Evolutionary conservation across 1,140 invertebrate genomes (phyloP).

Genomic region (Acyrthosiphon pisum): DNA sequence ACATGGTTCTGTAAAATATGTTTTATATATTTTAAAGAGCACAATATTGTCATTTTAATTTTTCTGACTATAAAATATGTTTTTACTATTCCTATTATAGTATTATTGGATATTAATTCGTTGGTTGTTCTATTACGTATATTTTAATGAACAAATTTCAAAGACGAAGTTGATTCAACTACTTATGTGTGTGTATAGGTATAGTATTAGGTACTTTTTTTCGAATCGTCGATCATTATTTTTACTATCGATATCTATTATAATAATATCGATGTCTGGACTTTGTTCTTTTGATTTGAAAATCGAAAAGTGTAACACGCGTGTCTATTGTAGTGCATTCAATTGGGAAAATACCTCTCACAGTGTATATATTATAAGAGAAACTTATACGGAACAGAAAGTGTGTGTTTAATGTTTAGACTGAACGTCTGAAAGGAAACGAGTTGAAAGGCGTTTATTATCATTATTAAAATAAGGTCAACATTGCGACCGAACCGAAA

Average conservation of each 20-base stretch:
- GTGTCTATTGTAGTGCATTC: constrained; percentile 23
- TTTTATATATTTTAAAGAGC: not conserved
- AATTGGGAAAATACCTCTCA: constrained; percentile 22
- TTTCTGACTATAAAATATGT: not conserved
- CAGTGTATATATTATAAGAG: constrained; percentile 11
- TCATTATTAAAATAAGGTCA: constrained; percentile 44
- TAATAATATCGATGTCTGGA: constrained; percentile 7
- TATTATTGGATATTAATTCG: not conserved
- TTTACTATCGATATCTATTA: not conserved
- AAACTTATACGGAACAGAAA: constrained; percentile 21
- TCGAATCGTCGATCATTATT: not conserved
- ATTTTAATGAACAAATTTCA: not conserved
- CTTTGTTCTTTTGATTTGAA: constrained; percentile 44
- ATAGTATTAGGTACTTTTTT: not conserved
- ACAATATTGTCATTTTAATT: not conserved
- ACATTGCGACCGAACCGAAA: not conserved
- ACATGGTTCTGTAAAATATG: not conserved
- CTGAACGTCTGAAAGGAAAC: not conserved
- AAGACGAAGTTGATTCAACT: not conserved
- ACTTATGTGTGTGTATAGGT: not conserved
- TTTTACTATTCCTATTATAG: not conserved
- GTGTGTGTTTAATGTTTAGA: not conserved
- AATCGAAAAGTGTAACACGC: constrained; percentile 45
- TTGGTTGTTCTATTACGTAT: not conserved
- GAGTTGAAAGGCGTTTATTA: constrained; percentile 34